These are phyloP conservation scores for Heliconius congener DNA, from an alignment of 1,140 invertebrate species.

Conservation along the genomic window DNA sequence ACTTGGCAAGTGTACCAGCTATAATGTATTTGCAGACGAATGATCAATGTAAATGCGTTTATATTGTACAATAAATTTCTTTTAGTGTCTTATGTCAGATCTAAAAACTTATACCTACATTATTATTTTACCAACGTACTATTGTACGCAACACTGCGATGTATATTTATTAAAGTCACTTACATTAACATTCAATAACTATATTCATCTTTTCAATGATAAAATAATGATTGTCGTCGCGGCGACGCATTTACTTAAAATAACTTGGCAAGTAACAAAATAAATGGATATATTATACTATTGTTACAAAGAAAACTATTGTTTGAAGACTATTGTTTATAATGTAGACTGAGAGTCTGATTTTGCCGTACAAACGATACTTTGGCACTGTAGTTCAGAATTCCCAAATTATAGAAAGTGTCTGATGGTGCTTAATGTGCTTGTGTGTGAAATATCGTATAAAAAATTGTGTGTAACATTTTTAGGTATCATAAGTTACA, in stretches of 20 bases:
- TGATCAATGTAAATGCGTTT: constrained; percentile 4
- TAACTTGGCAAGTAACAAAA: neutral
- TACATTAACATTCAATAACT: neutral
- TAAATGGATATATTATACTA: neutral
- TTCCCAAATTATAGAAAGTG: neutral
- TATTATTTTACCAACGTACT: neutral
- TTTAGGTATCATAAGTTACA: too few species aligned
- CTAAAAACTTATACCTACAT: neutral
- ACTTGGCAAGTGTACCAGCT: constrained; percentile 18
- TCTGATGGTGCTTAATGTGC: too few species aligned
- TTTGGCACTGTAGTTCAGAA: neutral
- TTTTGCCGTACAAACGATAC: neutral
- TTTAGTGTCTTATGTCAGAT: neutral
- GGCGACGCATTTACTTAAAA: constrained; percentile 15
- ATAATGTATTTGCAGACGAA: constrained; percentile 8
- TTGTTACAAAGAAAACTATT: neutral
- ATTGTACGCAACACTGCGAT: too few species aligned
- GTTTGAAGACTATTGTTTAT: constrained; percentile 1
- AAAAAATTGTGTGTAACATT: too few species aligned
- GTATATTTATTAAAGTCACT: neutral
- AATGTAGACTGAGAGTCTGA: neutral
- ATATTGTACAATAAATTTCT: neutral
- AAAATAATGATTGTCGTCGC: constrained; percentile 26
- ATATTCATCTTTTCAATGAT: constrained; percentile 22
- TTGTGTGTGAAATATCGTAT: too few species aligned